These are phyloP conservation scores for Corydoras maculifer DNA, from an alignment of 2,113 vertebrate species.

Conservation along the genomic window DNA sequence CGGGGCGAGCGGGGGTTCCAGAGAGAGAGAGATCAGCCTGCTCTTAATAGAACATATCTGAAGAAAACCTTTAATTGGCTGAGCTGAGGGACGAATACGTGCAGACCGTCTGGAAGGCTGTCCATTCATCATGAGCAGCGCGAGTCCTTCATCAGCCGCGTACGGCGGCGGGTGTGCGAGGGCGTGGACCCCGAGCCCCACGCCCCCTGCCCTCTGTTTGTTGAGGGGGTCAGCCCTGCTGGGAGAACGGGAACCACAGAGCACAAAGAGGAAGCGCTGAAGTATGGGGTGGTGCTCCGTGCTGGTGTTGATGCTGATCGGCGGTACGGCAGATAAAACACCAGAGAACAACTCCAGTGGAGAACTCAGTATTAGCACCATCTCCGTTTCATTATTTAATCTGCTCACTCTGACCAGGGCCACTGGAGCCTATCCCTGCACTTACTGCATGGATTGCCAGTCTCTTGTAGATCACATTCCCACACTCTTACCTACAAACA, in stretches of 20 bases:
- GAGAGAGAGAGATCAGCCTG: constrained; percentile 23
- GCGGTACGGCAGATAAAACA: too few species aligned
- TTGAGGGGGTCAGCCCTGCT: constrained; percentile 30
- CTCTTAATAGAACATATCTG: constrained; percentile 36
- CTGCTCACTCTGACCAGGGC: too few species aligned
- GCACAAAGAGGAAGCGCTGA: constrained; percentile 24
- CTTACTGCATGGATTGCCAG: too few species aligned
- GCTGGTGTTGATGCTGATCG: background rate
- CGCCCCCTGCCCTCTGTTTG: constrained; percentile 35
- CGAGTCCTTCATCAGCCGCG: constrained; percentile 45
- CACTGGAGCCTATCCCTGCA: too few species aligned
- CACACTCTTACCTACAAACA: too few species aligned
- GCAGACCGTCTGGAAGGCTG: constrained; percentile 26
- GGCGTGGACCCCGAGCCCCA: constrained; percentile 42
- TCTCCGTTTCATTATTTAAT: too few species aligned
- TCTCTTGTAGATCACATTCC: too few species aligned
- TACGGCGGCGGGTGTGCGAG: constrained; percentile 44
- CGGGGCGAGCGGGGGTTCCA: constrained; percentile 2
- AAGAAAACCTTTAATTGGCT: constrained; percentile 41
- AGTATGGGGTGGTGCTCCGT: constrained; percentile 41
- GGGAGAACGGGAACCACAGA: constrained; percentile 2
- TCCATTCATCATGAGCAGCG: constrained; percentile 34
- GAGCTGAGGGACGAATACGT: constrained; percentile 18
- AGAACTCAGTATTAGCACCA: too few species aligned
- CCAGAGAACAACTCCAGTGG: too few species aligned